Conservation (phyloP, 2,888 invertebrate species). For the Drosophila anomalipes region DNA sequence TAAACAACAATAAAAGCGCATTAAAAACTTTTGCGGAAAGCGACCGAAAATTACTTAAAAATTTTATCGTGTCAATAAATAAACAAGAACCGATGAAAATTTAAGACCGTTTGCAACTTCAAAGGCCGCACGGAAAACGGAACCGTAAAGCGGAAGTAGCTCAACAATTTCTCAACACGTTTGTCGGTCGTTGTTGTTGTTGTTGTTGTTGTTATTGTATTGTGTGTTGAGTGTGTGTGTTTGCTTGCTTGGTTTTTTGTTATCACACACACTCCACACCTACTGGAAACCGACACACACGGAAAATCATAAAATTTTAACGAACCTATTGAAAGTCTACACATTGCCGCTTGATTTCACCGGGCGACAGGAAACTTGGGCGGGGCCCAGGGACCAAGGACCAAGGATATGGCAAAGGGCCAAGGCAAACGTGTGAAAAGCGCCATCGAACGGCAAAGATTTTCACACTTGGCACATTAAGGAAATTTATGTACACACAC, state of each 20-base stretch:
- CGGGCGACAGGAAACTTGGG: slow-evolving; percentile 39
- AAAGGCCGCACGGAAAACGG: slow-evolving; percentile 38
- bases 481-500: slow-evolving; percentile 73
- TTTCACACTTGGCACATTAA: slow-evolving; percentile 82
- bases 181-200: slow-evolving; percentile 46
- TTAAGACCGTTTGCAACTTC: slow-evolving; percentile 57
- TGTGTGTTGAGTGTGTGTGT: slow-evolving; percentile 20
- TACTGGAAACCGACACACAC: slow-evolving; percentile 22
- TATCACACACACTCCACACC: slow-evolving; percentile 39
- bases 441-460: slow-evolving; percentile 84
- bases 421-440: slow-evolving; percentile 79
- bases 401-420: slow-evolving; percentile 43
- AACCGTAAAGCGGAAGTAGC: slow-evolving; percentile 67
- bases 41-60: slow-evolving; percentile 50
- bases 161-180: slow-evolving; percentile 78
- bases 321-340: slow-evolving; percentile 83
- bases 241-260: slow-evolving; percentile 42
- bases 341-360: slow-evolving; percentile 81
- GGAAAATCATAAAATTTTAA: slow-evolving; percentile 83
- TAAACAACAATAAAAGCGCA: slow-evolving; percentile 61
- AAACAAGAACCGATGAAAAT: slow-evolving; percentile 51
- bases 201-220: slow-evolving; percentile 6
- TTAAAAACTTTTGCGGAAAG: slow-evolving; percentile 55
- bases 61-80: slow-evolving; percentile 63
- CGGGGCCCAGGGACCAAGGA: slow-evolving; percentile 3